Conservation (phyloP, 1,140 invertebrate species). For the Bombus sibiricus region DNA sequence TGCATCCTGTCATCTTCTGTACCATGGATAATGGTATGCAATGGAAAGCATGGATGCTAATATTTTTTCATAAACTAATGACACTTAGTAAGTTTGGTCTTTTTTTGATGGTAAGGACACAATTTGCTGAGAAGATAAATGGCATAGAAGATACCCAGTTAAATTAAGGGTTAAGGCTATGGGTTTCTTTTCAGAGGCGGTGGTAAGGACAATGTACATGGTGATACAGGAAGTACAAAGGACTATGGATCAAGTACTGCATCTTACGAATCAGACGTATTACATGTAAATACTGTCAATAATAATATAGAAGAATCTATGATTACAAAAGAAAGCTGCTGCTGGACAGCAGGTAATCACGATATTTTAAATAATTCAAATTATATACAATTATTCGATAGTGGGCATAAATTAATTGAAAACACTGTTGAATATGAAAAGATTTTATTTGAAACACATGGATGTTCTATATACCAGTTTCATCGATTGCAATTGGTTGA, state of each 20-base stretch:
- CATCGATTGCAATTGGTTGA: constrained; percentile 64
- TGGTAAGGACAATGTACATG: constrained; percentile 71
- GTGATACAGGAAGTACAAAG: constrained; percentile 62
- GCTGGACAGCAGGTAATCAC: constrained; percentile 70
- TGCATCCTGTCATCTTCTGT: constrained; percentile 59
- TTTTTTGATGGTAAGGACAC: constrained; percentile 57
- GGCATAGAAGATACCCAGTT: constrained; percentile 39
- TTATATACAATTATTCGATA: constrained; percentile 51
- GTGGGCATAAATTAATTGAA: constrained; percentile 28
- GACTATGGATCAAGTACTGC: constrained; percentile 68
- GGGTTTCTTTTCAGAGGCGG: constrained; percentile 75
- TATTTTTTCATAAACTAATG: constrained; percentile 63
- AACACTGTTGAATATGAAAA: constrained; percentile 71
- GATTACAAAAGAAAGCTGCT: constrained; percentile 51
- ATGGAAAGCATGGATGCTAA: constrained; percentile 61
- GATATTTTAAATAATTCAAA: constrained; percentile 62
- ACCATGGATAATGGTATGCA: constrained; percentile 61
- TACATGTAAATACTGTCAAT: constrained; percentile 49
- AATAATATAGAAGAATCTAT: constrained; percentile 30
- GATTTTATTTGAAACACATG: constrained; percentile 78
- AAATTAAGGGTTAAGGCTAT: constrained; percentile 69
- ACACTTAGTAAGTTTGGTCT: constrained; percentile 60
- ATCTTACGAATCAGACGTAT: constrained; percentile 68
- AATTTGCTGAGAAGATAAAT: constrained; percentile 54
- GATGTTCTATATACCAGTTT: constrained; percentile 76